phyloP scores from a whole-genome alignment of 1,140 invertebrate genomes.

The Theocolax elegans region DNA sequence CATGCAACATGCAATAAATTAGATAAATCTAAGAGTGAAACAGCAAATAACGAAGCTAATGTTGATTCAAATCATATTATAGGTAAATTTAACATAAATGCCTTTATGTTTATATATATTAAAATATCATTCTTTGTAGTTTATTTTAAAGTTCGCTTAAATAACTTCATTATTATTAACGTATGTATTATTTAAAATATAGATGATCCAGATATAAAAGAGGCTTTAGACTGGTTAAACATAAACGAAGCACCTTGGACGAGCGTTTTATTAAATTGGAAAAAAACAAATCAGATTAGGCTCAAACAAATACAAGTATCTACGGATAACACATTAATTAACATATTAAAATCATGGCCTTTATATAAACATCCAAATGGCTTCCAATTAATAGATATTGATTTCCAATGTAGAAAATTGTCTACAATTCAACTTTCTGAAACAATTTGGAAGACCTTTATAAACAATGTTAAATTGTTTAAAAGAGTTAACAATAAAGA shows the following conservation, averaged over 20 bases:
- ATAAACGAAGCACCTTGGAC: conserved; percentile 16
- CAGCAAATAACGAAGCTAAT: too few relatives aligned
- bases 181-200: too few relatives aligned
- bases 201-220: background rate
- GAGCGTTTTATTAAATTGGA: conserved; percentile 12
- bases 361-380: too few relatives aligned
- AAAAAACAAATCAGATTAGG: background rate
- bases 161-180: too few relatives aligned
- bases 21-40: too few relatives aligned
- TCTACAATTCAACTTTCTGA: too few relatives aligned
- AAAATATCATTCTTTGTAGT: background rate
- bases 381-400: too few relatives aligned
- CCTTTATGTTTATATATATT: background rate
- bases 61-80: background rate
- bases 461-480: too few relatives aligned
- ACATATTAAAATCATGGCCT: background rate
- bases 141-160: background rate
- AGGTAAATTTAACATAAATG: background rate
- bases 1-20: too few relatives aligned
- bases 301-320: background rate
- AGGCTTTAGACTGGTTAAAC: conserved; percentile 13
- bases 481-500: too few relatives aligned
- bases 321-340: background rate
- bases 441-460: too few relatives aligned
- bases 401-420: too few relatives aligned